phyloP scores from a whole-genome alignment of 2,888 invertebrate genomes.

The Chrysodeixis includens region DNA sequence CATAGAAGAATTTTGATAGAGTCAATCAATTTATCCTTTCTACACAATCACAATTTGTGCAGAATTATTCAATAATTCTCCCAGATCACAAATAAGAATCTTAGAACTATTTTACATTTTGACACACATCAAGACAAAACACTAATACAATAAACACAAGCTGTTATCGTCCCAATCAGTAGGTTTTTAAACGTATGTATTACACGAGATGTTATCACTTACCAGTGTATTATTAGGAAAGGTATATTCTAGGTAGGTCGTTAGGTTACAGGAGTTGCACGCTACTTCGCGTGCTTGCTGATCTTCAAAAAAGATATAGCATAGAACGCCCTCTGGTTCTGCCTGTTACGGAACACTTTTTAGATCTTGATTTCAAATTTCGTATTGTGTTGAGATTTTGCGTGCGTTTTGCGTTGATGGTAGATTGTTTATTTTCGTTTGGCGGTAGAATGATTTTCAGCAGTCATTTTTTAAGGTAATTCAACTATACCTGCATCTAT shows the following conservation, averaged over 20 bases:
- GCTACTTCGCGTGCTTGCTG: conserved; percentile 72
- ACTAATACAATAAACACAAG: conserved; percentile 38
- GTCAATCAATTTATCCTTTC: too few relatives aligned
- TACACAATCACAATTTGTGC: too few relatives aligned
- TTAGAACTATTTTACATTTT: background rate
- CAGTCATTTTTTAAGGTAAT: background rate
- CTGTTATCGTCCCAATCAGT: conserved; percentile 31
- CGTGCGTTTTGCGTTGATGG: conserved; percentile 12
- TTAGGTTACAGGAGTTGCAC: conserved; percentile 67
- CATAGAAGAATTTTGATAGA: too few relatives aligned
- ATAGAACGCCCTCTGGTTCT: conserved; percentile 47
- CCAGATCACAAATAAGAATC: background rate
- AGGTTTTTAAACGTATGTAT: conserved; percentile 32
- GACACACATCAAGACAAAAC: background rate
- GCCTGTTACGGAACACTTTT: conserved; percentile 40
- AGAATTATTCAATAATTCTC: too few relatives aligned
- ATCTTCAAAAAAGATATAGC: conserved; percentile 61
- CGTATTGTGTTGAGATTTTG: conserved; percentile 35
- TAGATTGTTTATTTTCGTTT: background rate
- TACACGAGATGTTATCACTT: conserved; percentile 49
- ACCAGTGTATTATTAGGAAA: conserved; percentile 57
- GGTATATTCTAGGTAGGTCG: conserved; percentile 67
- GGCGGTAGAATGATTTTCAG: background rate
- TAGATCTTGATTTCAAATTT: conserved; percentile 48
- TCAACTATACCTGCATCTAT: too few relatives aligned